Evolutionary conservation across 1,140 invertebrate genomes (phyloP).

Genomic region (Drosophila repletoides): DNA sequence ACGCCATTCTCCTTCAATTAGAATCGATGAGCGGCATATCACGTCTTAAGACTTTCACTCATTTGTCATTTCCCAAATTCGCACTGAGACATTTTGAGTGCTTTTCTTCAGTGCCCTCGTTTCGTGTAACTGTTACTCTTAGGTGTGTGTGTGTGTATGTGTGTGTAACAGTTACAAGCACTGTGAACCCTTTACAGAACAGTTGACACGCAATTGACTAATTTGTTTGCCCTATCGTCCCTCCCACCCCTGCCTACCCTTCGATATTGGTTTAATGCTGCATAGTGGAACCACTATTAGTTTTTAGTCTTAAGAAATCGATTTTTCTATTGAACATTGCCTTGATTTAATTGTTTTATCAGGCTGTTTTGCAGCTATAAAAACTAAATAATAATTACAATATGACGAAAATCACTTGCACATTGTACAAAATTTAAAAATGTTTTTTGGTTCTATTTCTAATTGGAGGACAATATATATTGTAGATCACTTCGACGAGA

Average conservation of each 20-base stretch:
- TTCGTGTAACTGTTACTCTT: slow-evolving; percentile 17
- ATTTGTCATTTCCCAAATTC: neutral
- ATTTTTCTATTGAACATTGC: too few species aligned
- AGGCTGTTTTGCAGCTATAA: too few species aligned
- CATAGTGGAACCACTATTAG: too few species aligned
- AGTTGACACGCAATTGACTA: slow-evolving; percentile 20
- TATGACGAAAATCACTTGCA: too few species aligned
- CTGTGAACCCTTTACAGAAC: slow-evolving; percentile 5
- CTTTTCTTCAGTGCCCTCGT: slow-evolving; percentile 23
- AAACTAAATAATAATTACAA: too few species aligned
- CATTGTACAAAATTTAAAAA: too few species aligned
- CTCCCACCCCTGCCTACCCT: neutral
- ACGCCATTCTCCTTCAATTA: too few species aligned
- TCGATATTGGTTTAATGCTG: neutral
- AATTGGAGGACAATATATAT: too few species aligned
- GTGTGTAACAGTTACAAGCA: slow-evolving; percentile 3
- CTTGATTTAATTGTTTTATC: too few species aligned
- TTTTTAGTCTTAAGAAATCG: too few species aligned
- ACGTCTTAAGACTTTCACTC: slow-evolving; percentile 22
- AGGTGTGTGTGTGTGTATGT: slow-evolving; percentile 11
- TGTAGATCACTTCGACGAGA: too few species aligned
- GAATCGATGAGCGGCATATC: slow-evolving; percentile 31
- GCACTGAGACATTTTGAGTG: slow-evolving; percentile 7
- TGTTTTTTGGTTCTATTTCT: too few species aligned
- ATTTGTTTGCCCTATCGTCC: slow-evolving; percentile 9